Base-by-base conservation (phyloP, 2,797 vertebrate species). In the Sciaenops ocellatus region DNA sequence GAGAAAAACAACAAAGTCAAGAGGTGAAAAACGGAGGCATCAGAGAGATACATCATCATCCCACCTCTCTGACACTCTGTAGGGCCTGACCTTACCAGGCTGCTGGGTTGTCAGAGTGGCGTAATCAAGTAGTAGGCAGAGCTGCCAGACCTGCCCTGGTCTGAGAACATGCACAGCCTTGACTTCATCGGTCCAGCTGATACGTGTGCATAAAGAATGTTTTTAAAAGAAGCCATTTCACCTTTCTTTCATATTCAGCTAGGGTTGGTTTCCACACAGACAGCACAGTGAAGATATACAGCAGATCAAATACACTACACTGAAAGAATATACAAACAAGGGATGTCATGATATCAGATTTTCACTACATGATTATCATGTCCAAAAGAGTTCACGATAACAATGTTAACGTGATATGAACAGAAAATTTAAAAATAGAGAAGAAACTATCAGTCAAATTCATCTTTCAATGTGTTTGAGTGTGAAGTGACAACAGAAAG, bases 81-180 rank as follows among this genome's bases (percentile, higher is more conserved):
- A 94, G 94, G 92, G 90, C 94, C 92, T 94, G 94, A 95, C 94
- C 95, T 95, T 93, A 95, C 92, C 94, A 92, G 91, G 87, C 92
- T 92, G 93, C 92, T 78, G 86, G 86, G 80, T 87, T 94, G 92
- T 95, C 93, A 94, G 84, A 92, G 90, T 77, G 88, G 91, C 89
- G 90, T 92, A 91, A 93, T 94, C 90, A 90, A 79, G 79, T 83
- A 84, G 85, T 76, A 84, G 89, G 85, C 78, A 88, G 87, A 52
- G 65, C 89, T 85, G 89, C 79, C 79, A 88, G 82, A 87, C 73
- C 75, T 75, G 77, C 75, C 68, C 80, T 24, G 78, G 80, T 88
- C 87, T 50, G 78, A 84, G 76, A 88, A 85, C 82, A 86, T 5
- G 66, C 59, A 54, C 79, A 41, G 64, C 68, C 69, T 72, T 2